Percentiles rank a stretch among this genome's conserved stretches.
Evolutionary conservation across 2,113 vertebrate genomes (phyloP).

Genomic region (Galemys pyrenaicus): DNA sequence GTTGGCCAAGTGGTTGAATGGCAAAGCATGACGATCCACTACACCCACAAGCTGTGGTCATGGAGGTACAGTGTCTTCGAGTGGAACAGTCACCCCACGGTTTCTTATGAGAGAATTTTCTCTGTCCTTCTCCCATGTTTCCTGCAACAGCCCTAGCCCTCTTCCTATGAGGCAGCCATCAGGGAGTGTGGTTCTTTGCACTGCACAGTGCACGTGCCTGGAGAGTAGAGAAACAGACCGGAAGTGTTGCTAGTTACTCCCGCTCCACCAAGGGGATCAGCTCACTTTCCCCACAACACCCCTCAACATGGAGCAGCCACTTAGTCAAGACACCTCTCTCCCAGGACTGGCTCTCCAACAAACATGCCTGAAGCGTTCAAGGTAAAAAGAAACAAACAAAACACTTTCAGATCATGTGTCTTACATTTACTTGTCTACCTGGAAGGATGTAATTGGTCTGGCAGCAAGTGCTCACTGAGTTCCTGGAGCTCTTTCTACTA

Average conservation of each 20-base stretch:
- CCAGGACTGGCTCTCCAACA: neutral
- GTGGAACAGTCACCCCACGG: neutral
- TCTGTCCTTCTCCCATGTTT: neutral
- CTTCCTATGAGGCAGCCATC: neutral
- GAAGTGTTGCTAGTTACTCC: neutral
- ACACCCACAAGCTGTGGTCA: accelerated
- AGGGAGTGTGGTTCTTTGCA: neutral
- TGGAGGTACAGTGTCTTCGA: neutral
- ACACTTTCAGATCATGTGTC: neutral
- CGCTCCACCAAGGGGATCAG: neutral
- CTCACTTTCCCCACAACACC: neutral
- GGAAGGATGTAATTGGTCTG: neutral
- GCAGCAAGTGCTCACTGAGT: no score
- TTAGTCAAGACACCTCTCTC: neutral
- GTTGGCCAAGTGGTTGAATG: neutral
- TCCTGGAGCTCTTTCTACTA: neutral
- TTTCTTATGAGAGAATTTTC: neutral
- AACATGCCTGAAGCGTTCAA: neutral
- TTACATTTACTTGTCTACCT: neutral
- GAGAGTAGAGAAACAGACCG: neutral
- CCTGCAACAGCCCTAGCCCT: neutral
- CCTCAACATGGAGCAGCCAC: neutral
- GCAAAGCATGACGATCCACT: accelerated
- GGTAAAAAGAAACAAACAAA: neutral
- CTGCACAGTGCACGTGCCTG: neutral